Evolutionary conservation across 1,140 invertebrate species (phyloP).

Genomic region (Conus ventricosus): DNA sequence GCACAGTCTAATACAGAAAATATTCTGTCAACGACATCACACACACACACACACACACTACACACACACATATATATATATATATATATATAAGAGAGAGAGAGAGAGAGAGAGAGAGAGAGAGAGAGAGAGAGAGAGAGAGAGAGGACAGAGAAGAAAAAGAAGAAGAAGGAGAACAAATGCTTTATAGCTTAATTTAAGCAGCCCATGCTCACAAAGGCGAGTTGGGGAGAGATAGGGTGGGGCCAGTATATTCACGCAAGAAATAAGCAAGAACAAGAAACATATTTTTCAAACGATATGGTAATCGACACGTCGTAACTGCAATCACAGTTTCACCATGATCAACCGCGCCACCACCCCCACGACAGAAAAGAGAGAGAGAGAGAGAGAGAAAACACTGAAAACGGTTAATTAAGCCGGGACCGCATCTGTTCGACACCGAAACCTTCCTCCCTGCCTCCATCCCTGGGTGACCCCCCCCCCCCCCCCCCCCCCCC

Average conservation of each 20-base stretch:
- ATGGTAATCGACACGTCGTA: too few relatives aligned
- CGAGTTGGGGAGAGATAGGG: not conserved
- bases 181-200: too few relatives aligned
- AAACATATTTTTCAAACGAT: not conserved
- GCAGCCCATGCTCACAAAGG: too few relatives aligned
- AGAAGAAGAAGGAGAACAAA: not conserved
- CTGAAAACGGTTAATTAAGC: not conserved
- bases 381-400: not conserved
- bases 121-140: not conserved
- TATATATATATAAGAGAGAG: too few relatives aligned
- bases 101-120: too few relatives aligned
- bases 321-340: too few relatives aligned
- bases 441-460: not conserved
- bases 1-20: too few relatives aligned
- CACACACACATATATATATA: too few relatives aligned
- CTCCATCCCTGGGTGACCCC: not conserved
- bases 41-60: too few relatives aligned
- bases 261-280: not conserved
- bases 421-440: not conserved
- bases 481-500: not conserved
- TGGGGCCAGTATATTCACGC: not conserved
- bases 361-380: too few relatives aligned
- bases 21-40: too few relatives aligned
- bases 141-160: slow-evolving; percentile 1
- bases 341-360: too few relatives aligned